Percentiles rank a stretch among this genome's conserved stretches.
Conservation (phyloP, 1,140 invertebrate genomes). For the Bradysia coprophila region DNA sequence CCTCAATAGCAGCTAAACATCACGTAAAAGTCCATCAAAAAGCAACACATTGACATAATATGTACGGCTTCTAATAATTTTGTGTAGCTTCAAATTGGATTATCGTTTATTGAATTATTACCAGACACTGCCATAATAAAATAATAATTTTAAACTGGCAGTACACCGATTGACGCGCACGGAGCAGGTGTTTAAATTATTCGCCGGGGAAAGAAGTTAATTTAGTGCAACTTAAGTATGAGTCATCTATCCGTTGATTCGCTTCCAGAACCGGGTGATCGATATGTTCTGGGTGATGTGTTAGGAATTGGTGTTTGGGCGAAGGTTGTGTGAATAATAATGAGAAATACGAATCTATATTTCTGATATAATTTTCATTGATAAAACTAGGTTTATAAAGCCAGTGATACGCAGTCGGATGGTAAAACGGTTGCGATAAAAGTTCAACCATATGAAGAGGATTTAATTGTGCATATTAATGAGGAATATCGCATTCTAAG, state of each 20-base stretch:
- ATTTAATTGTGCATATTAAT: conserved; percentile 48
- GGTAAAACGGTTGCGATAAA: conserved; percentile 62
- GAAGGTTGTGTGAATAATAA: conserved; percentile 33
- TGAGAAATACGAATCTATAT: background rate
- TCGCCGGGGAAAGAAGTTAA: no score
- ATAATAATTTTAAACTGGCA: no score
- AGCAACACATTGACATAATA: no score
- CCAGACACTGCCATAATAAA: no score
- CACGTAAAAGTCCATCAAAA: no score
- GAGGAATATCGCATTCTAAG: conserved; percentile 72
- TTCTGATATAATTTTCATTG: background rate
- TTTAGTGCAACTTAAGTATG: no score
- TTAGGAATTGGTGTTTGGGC: conserved; percentile 52
- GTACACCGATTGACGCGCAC: no score
- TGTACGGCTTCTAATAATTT: conserved; percentile 1
- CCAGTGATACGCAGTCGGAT: conserved; percentile 48
- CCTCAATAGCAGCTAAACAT: no score
- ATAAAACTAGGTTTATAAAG: conserved; percentile 45
- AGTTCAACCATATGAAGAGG: conserved; percentile 50
- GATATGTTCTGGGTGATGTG: conserved; percentile 39
- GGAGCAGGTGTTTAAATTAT: no score
- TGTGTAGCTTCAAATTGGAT: background rate
- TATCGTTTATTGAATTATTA: background rate
- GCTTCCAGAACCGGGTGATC: conserved; percentile 42
- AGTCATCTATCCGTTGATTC: conserved; percentile 24